Percentiles rank a stretch among this genome's conserved stretches.
These are phyloP conservation scores for Mamestra configurata DNA, from an alignment of 1,140 invertebrate genomes.

Conservation along the genomic window DNA sequence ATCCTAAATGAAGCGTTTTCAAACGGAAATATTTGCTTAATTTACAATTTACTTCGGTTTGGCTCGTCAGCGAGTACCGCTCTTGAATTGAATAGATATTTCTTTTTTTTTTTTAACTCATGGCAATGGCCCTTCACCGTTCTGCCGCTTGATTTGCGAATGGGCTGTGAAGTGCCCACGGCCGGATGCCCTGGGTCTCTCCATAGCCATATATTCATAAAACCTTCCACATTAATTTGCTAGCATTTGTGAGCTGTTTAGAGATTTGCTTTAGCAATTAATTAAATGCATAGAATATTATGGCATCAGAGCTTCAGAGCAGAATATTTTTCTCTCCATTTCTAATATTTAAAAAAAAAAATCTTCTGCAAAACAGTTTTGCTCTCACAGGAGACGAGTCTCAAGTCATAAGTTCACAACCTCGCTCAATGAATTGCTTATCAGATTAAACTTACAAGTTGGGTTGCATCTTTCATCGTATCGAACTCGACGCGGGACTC, in stretches of 20 bases:
- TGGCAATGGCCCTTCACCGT: slow-evolving; percentile 54
- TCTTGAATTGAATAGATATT: slow-evolving; percentile 26
- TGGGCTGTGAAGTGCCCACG: slow-evolving; percentile 55
- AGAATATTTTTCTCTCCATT: neutral
- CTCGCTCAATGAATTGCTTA: slow-evolving; percentile 32
- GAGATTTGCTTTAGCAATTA: neutral
- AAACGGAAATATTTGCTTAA: slow-evolving; percentile 30
- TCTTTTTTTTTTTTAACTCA: slow-evolving; percentile 41
- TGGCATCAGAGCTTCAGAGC: neutral
- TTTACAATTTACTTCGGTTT: slow-evolving; percentile 30
- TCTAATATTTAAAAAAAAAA: neutral
- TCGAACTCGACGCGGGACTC: slow-evolving; percentile 25
- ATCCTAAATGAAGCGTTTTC: neutral
- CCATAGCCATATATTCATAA: slow-evolving; percentile 48
- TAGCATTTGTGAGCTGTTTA: slow-evolving; percentile 42
- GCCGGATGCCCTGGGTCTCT: slow-evolving; percentile 31
- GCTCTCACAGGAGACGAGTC: neutral
- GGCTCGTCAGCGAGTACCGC: neutral
- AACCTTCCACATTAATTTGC: slow-evolving; percentile 54
- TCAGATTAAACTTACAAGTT: slow-evolving; percentile 45
- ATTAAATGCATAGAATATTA: neutral
- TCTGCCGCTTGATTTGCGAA: slow-evolving; percentile 61
- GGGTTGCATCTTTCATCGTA: slow-evolving; percentile 21
- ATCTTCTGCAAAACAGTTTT: neutral
- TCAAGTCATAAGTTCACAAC: slow-evolving; percentile 29